Conservation (phyloP, 2,113 vertebrate genomes). For the Tyrannus savana region DNA sequence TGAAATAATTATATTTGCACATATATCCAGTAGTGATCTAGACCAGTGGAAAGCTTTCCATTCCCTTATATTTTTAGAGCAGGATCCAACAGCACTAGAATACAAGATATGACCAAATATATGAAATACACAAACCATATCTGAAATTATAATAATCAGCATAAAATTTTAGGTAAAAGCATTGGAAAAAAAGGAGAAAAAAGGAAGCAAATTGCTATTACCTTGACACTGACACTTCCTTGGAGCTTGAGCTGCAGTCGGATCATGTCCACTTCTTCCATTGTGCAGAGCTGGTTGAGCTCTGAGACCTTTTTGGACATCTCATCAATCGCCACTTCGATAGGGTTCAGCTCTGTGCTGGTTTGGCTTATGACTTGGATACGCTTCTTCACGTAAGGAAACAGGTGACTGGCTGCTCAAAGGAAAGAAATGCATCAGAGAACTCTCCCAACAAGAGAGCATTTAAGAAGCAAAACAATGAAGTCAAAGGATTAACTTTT, state of each 20-base stretch:
- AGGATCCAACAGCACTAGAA: not conserved
- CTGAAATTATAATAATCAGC: not conserved
- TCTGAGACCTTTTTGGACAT: conserved; percentile 97
- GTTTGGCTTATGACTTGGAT: conserved; percentile 95
- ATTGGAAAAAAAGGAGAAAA: not conserved
- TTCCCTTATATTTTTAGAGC: not conserved
- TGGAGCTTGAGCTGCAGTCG: conserved; percentile 96
- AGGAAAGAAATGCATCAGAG: not conserved
- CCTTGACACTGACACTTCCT: conserved; percentile 96
- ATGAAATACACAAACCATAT: not conserved
- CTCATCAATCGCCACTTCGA: conserved; percentile 98
- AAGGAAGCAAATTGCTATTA: not conserved
- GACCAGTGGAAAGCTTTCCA: not conserved
- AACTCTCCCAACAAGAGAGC: not conserved
- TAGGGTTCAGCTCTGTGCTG: conserved; percentile 95
- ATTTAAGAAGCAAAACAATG: not conserved
- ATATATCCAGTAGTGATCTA: not conserved
- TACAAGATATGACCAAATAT: not conserved
- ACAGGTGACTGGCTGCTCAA: conserved; percentile 86
- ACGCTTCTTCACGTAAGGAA: conserved; percentile 96
- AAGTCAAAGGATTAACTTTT: not conserved
- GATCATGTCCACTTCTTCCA: conserved; percentile 98
- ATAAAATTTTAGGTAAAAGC: not conserved
- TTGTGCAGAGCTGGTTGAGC: conserved; percentile 93
- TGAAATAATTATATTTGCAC: not conserved